These are phyloP conservation scores for Drosophila elegans DNA, from an alignment of 1,140 invertebrate genomes.

Conservation along the genomic window DNA sequence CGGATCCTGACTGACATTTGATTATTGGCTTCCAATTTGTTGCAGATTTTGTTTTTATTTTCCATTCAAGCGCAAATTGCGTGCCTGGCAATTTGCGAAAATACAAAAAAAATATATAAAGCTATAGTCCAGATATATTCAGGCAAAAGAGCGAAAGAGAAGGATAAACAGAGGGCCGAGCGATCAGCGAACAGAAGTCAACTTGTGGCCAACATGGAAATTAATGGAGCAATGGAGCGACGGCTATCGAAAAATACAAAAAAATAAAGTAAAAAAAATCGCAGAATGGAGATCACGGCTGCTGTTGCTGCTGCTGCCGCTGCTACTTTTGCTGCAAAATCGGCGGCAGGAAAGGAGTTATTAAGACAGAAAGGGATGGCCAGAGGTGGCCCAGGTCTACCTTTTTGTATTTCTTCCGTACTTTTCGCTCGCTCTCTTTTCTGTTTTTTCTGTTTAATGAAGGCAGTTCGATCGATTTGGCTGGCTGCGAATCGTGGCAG, in stretches of 20 bases:
- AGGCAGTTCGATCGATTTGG: constrained; percentile 81
- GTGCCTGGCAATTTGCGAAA: constrained; percentile 71
- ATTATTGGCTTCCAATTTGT: constrained; percentile 85
- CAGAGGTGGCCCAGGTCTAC: constrained; percentile 25
- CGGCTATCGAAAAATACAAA: constrained; percentile 50
- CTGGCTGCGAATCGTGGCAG: constrained; percentile 69
- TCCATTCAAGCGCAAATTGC: constrained; percentile 67
- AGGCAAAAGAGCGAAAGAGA: constrained; percentile 17
- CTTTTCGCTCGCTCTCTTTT: constrained; percentile 18
- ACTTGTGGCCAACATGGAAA: constrained; percentile 81
- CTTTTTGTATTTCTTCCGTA: constrained; percentile 13
- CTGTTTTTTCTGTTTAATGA: constrained; percentile 69
- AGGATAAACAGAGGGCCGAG: constrained; percentile 8
- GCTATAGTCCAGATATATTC: background rate
- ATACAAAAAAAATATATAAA: constrained; percentile 52
- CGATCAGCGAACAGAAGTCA: constrained; percentile 72
- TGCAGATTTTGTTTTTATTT: constrained; percentile 60
- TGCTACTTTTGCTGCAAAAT: constrained; percentile 43
- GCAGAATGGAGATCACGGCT: constrained; percentile 61
- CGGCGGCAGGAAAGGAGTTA: constrained; percentile 80
- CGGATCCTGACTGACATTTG: constrained; percentile 79
- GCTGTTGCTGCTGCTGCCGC: constrained; percentile 22
- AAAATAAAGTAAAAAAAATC: constrained; percentile 2
- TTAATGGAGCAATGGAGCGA: constrained; percentile 64
- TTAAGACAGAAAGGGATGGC: constrained; percentile 52